Base-by-base conservation (phyloP, 2,113 vertebrate genomes). In the Pedetes capensis region DNA sequence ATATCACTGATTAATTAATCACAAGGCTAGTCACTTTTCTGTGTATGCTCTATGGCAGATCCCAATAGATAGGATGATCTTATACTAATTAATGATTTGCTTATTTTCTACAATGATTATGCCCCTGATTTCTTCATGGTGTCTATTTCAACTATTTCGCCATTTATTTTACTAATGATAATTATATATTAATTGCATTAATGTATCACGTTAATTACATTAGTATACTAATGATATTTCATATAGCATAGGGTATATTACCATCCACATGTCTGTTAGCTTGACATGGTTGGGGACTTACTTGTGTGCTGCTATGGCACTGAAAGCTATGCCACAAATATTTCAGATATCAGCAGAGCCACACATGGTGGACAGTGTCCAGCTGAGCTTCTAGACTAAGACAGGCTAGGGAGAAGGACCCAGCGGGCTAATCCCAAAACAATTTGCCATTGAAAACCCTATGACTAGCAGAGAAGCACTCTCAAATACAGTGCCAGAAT, bases 11-110 rank as follows among this genome's bases (percentile, higher is more conserved):
- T 84, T 25, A 90, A 68, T 37, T 59, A 81, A 79, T 49, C 10
- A 57, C 14, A 49, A 17, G 49, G 22, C 71, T 23, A 69, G 32
- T 68, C n/a, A 37, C 27, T 96, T 39, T 68, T 90, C 10, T 78
- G 9, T 53, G 9, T 69, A 6, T 91, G 27, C 37, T 55, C 23
- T 75, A 80, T 93, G 37, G 66, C 37, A 59, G 8, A 80, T 87
- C 42, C 57, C 32, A 75, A 8, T 57, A 18, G 6, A 11, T 72
- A 42, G 63, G 27, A 51, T 1, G n/a, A 57, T 53, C 17, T 47
- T 78, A 4, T 66, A 72, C 39, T 89, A 71, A 57, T 87, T 83
- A 89, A 47, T 64, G 83, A 94, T 66, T 92, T 82, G 76, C 27
- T 92, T 95, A 81, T 92, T 95, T 92, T 82, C 47, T 47, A 47